Evolutionary conservation across 2,888 invertebrate genomes (phyloP), one percentile per base, ranked within the genome.

Genomic region (Ormyrus rosae): DNA sequence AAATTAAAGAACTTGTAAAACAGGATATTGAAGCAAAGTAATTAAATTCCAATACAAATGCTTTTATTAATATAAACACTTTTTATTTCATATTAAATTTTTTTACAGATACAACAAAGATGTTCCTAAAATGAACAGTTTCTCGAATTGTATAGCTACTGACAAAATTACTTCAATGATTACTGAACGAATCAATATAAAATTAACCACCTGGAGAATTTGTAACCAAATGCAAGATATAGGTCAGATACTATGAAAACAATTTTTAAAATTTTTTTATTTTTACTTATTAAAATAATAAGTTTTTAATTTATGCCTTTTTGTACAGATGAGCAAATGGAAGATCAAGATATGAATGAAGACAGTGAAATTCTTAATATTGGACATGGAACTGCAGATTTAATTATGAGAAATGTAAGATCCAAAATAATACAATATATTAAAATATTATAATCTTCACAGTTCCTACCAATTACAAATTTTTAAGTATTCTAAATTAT

Each of bases 1-100:
- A 92, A 83, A 93, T 97, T n/a, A 96, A 96, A 89, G 91, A 93
- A 64, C 91, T 92, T 45, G 92, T 96, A 11, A 92, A 92, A 79
- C 89, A 91, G 75, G 96, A 97, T 91, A 92, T 92, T 73, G 91
- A 93, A 84, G 90, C 92, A 76, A 93, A 95, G 94, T 94, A 82
- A 73, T 63, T 10, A 50, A 82, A 68, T 83, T 81, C 2, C 34
- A 34, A 34, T 34, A 34, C 34, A 34, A 34, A 34, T 4, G 34
- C 34, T 78, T 83, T 60, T 64, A 46, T 19, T 48, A 53, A 10
- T 51, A 34, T 10, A 2, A 34, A 60, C 46, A 65, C 34, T 6
- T 51, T 51, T 9, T 67, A 53, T 60, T 11, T 8, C 7, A 67
- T 34, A 34, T 34, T 34, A 34, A 34, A 34, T 34, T 34, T 34